Evolutionary conservation across 2,113 vertebrate species (phyloP).

Genomic region (Pholis gunnellus): DNA sequence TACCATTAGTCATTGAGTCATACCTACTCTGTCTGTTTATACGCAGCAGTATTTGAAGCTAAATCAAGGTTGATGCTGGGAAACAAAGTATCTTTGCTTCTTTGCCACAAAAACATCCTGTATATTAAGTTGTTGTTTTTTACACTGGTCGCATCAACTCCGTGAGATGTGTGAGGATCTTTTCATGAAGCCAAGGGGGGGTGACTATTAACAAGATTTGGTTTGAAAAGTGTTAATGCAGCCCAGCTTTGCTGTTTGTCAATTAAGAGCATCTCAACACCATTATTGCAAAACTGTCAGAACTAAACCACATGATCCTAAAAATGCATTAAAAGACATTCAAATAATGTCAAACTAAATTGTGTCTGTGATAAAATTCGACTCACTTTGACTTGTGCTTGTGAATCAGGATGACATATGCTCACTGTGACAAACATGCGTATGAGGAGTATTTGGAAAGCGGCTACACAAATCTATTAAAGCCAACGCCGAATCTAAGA

Average conservation of each 20-base stretch:
- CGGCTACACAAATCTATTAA: not conserved
- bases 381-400: not conserved
- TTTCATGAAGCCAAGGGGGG: not conserved
- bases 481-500: not conserved
- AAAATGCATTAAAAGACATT: constrained; percentile 5
- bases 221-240: constrained; percentile 43
- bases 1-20: not conserved
- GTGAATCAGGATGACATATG: not conserved
- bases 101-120: not conserved
- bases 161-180: constrained; percentile 27
- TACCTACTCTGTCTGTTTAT: not conserved
- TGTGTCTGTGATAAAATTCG: not conserved
- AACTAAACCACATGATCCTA: constrained; percentile 7
- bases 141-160: not conserved
- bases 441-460: not conserved
- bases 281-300: constrained; percentile 22
- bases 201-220: constrained; percentile 36
- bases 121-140: constrained; percentile 1
- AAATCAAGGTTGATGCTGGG: not conserved
- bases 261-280: constrained; percentile 23
- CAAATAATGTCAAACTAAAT: constrained; percentile 7
- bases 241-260: constrained; percentile 20
- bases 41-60: not conserved
- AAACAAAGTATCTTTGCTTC: constrained; percentile 5
- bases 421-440: not conserved